Conservation (phyloP, 2,888 invertebrate species). For the Tillus elongatus region DNA sequence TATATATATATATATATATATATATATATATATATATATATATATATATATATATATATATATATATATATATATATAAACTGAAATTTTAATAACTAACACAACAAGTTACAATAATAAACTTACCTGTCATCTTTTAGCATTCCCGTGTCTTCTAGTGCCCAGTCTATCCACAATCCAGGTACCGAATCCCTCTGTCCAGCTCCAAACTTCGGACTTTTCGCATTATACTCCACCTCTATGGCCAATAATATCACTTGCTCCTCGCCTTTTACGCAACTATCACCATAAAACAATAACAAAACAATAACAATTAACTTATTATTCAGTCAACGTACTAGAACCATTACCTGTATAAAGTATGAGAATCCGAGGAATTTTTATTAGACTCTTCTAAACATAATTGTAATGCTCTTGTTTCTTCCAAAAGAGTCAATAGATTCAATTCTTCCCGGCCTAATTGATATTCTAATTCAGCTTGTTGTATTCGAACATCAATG, state of each 20-base stretch:
- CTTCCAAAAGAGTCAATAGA: constrained; percentile 73
- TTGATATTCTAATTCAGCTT: constrained; percentile 84
- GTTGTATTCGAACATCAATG: constrained; percentile 81
- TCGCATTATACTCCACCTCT: constrained; percentile 60
- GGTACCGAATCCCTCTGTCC: constrained; percentile 56
- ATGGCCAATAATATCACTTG: constrained; percentile 51
- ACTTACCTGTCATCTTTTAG: constrained; percentile 58
- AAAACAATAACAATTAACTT: no score
- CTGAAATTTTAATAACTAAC: no score
- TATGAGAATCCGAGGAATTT: constrained; percentile 33
- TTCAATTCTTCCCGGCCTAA: constrained; percentile 82
- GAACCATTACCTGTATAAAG: constrained; percentile 39
- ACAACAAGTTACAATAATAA: no score
- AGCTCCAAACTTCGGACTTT: constrained; percentile 64
- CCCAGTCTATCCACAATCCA: constrained; percentile 72
- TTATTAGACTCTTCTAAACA: constrained; percentile 59
- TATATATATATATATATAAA: no score
- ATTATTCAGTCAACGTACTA: constrained; percentile 40
- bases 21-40: no score
- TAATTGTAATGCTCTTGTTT: constrained; percentile 68
- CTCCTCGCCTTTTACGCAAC: constrained; percentile 23
- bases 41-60: no score
- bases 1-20: no score
- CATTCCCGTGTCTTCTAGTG: constrained; percentile 65
- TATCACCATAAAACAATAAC: no score